Conservation (phyloP, 2,888 invertebrate species). For the Hipparchia sbordonii region DNA sequence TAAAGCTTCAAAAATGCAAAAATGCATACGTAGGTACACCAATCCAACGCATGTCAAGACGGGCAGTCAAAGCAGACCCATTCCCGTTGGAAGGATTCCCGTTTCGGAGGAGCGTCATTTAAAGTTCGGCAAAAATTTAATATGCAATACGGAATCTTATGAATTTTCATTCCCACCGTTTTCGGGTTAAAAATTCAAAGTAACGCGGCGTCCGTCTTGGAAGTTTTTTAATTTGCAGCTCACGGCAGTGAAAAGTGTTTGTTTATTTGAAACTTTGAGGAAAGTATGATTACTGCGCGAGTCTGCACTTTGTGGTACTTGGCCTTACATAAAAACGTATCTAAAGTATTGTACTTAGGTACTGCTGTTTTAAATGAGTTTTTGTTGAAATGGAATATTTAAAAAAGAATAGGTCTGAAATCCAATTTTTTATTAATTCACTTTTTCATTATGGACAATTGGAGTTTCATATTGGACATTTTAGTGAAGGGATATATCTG, state of each 20-base stretch:
- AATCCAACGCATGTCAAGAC: too few species aligned
- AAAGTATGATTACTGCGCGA: constrained; percentile 8
- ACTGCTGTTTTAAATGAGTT: background rate
- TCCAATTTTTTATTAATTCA: too few species aligned
- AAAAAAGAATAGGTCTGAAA: too few species aligned
- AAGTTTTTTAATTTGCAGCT: constrained; percentile 33
- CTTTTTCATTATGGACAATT: too few species aligned
- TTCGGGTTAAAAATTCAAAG: constrained; percentile 30
- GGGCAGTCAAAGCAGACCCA: too few species aligned
- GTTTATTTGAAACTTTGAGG: constrained; percentile 16
- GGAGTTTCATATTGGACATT: too few species aligned
- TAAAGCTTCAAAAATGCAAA: too few species aligned
- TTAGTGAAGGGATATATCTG: too few species aligned
- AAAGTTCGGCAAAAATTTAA: background rate
- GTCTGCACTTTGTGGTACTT: background rate
- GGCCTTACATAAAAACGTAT: background rate
- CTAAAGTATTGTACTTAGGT: background rate
- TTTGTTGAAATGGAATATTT: background rate
- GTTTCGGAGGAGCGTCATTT: too few species aligned
- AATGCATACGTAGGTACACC: too few species aligned
- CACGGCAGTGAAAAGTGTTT: constrained; percentile 28
- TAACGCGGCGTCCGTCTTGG: constrained; percentile 23
- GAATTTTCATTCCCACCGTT: constrained; percentile 25
- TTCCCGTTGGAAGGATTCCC: too few species aligned
- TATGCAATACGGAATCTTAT: constrained; percentile 24